Evolutionary conservation across 2,888 invertebrate species (phyloP).

Genomic region (Urechis unicinctus): DNA sequence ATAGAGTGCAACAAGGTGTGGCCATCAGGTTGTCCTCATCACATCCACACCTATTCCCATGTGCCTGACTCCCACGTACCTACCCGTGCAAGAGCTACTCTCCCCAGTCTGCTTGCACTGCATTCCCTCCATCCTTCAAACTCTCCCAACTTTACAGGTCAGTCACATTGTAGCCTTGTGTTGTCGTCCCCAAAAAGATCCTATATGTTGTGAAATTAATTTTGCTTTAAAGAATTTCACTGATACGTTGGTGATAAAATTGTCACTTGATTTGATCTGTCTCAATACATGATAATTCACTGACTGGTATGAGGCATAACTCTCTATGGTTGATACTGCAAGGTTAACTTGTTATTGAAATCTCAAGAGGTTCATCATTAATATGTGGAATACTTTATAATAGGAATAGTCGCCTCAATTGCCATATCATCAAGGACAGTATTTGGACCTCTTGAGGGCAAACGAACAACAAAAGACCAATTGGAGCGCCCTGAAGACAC

Average conservation of each 20-base stretch:
- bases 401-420: neutral
- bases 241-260: too few species aligned
- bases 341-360: too few species aligned
- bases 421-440: neutral
- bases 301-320: too few species aligned
- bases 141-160: neutral
- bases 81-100: neutral
- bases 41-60: neutral
- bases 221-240: too few species aligned
- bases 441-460: neutral
- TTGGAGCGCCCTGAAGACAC: too few species aligned
- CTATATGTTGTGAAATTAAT: too few species aligned
- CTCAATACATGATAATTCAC: too few species aligned
- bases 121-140: neutral
- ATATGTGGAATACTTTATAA: too few species aligned
- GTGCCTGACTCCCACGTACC: neutral
- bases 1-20: neutral
- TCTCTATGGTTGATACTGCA: too few species aligned
- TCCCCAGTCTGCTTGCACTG: neutral
- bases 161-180: neutral
- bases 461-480: neutral
- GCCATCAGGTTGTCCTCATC: neutral
- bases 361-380: too few species aligned
- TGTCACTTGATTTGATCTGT: too few species aligned
- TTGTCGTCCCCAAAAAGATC: too few species aligned